phyloP scores from a whole-genome alignment of 2,888 invertebrate genomes.

The Micropterix aruncella region DNA sequence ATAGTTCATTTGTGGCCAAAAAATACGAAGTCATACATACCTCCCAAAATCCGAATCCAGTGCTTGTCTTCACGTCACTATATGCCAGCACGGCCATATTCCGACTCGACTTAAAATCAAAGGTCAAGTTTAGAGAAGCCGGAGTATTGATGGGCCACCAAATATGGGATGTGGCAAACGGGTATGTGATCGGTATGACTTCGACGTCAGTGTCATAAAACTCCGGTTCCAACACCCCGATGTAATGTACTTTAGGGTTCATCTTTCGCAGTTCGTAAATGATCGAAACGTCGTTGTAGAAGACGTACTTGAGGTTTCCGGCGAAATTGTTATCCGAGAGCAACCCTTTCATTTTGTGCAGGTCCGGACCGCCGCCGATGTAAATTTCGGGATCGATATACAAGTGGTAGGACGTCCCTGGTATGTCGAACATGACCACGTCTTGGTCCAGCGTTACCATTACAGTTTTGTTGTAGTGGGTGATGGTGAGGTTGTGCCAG shows the following conservation, averaged over 20 bases:
- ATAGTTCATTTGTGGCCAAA: too few relatives aligned
- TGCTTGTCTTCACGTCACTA: conserved; percentile 59
- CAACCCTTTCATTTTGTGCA: conserved; percentile 69
- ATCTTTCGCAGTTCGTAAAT: conserved; percentile 74
- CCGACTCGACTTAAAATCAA: conserved; percentile 77
- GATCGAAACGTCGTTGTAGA: conserved; percentile 85
- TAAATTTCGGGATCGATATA: conserved; percentile 91
- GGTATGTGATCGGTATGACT: conserved; percentile 82
- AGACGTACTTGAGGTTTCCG: conserved; percentile 82
- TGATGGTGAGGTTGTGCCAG: conserved; percentile 86
- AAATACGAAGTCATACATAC: conserved; percentile 42
- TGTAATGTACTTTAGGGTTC: conserved; percentile 75
- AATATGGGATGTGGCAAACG: conserved; percentile 80
- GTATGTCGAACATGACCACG: conserved; percentile 52
- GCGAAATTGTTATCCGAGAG: conserved; percentile 76
- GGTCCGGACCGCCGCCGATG: conserved; percentile 77
- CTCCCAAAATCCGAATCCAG: conserved; percentile 77
- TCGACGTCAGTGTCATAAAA: conserved; percentile 73
- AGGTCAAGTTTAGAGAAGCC: conserved; percentile 60
- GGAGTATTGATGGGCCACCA: conserved; percentile 74
- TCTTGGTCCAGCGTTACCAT: conserved; percentile 65
- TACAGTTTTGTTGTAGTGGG: conserved; percentile 60
- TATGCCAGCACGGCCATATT: conserved; percentile 76
- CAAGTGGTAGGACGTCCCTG: conserved; percentile 54
- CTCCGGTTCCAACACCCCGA: conserved; percentile 66